These are phyloP conservation scores for Oxyscelio sp. DNA, from an alignment of 2,888 invertebrate genomes.

Conservation along the genomic window DNA sequence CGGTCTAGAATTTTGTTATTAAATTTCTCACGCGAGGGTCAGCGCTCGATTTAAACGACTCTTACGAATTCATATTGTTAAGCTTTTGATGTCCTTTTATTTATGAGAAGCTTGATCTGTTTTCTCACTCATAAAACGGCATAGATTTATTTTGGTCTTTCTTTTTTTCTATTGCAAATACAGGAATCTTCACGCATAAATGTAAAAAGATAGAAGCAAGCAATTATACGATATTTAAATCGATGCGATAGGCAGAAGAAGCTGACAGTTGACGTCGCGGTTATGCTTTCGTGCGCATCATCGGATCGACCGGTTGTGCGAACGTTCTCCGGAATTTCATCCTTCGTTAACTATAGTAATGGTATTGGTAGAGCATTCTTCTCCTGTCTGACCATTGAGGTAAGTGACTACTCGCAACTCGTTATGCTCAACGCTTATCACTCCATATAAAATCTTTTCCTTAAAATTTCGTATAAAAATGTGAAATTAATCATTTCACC, in stretches of 20 bases:
- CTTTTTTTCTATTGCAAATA: background rate
- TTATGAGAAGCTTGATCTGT: background rate
- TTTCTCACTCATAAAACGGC: background rate
- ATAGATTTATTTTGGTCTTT: background rate
- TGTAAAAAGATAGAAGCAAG: conserved; percentile 26
- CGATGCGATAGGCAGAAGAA: conserved; percentile 68
- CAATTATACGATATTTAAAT: conserved; percentile 54
- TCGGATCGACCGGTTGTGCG: conserved; percentile 72
- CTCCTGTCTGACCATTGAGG: conserved; percentile 70
- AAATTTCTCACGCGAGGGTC: background rate
- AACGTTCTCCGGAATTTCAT: conserved; percentile 69
- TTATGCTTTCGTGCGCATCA: conserved; percentile 73
- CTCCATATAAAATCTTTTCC: conserved; percentile 18
- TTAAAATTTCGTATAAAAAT: background rate
- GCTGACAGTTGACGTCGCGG: conserved; percentile 70
- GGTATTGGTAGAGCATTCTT: conserved; percentile 64
- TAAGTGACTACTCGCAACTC: conserved; percentile 71
- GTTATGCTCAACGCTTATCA: conserved; percentile 49
- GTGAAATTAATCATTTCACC: conserved; percentile 12
- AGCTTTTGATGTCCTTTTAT: no score
- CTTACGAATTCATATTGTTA: no score
- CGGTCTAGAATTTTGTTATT: background rate
- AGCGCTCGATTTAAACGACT: no score
- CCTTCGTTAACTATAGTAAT: conserved; percentile 69
- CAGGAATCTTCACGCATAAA: conserved; percentile 8